Percentiles rank a stretch among this genome's conserved stretches.
phyloP scores from a whole-genome alignment of 2,113 vertebrate genomes.

The Chloroceryle aenea region DNA sequence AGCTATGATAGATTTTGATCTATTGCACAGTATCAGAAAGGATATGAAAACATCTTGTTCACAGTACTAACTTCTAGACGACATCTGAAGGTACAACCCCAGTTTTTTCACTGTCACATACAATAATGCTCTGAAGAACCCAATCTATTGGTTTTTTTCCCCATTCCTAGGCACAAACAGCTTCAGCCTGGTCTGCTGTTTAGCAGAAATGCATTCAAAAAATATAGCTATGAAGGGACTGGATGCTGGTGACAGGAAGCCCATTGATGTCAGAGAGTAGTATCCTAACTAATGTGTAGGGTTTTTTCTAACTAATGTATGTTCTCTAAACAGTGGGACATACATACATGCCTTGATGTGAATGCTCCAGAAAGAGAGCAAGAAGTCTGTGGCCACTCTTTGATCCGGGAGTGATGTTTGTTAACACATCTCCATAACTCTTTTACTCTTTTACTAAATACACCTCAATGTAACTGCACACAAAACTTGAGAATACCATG shows the following conservation, averaged over 20 bases:
- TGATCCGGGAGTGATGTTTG: not conserved
- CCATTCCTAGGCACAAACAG: not conserved
- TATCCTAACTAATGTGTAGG: not conserved
- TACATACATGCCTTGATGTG: not conserved
- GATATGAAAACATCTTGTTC: conserved; percentile 62
- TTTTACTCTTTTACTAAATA: not conserved
- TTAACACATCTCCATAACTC: not conserved
- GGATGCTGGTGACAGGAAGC: not conserved
- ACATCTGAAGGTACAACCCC: conserved; percentile 6
- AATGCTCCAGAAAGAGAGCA: not conserved
- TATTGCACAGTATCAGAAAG: conserved; percentile 57
- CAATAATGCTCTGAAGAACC: conserved; percentile 31
- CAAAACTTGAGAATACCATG: not conserved
- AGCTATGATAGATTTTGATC: conserved; percentile 51
- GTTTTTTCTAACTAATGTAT: not conserved
- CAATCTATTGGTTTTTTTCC: not conserved
- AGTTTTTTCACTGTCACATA: conserved; percentile 34
- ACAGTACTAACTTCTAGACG: conserved; percentile 64
- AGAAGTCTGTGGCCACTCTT: not conserved
- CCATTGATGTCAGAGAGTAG: not conserved
- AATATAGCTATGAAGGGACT: not conserved
- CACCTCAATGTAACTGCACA: not conserved
- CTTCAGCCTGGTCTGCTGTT: not conserved
- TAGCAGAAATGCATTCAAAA: not conserved
- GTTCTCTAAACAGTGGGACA: not conserved